phyloP scores from a whole-genome alignment of 2,113 vertebrate species.

The Gadus macrocephalus region DNA sequence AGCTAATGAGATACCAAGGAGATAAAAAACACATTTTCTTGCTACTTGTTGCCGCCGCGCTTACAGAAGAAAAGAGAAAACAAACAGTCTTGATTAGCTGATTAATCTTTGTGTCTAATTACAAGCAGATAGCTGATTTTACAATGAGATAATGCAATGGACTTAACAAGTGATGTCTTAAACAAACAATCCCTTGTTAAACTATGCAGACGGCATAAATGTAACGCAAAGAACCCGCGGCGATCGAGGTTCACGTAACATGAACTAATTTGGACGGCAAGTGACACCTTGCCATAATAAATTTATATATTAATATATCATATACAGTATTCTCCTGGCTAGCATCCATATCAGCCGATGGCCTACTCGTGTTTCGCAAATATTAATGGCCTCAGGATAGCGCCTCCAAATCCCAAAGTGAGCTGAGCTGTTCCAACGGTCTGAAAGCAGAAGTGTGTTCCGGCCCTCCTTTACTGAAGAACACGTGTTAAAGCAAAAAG shows the following conservation, averaged over 20 bases:
- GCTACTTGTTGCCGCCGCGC: constrained; percentile 53
- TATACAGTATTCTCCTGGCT: constrained; percentile 12
- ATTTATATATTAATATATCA: constrained; percentile 32
- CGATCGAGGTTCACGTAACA: constrained; percentile 29
- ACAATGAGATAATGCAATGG: constrained; percentile 40
- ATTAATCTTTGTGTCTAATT: constrained; percentile 48
- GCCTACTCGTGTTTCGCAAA: constrained; percentile 19
- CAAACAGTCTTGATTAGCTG: constrained; percentile 32
- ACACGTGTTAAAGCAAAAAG: constrained; percentile 37
- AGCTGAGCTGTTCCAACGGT: constrained; percentile 18
- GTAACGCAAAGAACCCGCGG: constrained; percentile 47
- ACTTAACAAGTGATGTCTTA: constrained; percentile 33
- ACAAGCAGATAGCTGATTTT: constrained; percentile 37
- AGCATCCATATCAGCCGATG: constrained; percentile 10
- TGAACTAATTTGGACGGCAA: constrained; percentile 36
- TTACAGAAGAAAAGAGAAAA: constrained; percentile 1
- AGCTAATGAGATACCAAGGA: constrained; percentile 67
- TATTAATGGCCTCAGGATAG: constrained; percentile 32
- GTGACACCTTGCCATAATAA: constrained; percentile 42
- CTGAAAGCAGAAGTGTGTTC: constrained; percentile 9
- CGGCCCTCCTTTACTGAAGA: constrained; percentile 3
- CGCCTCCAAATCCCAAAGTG: constrained; percentile 39
- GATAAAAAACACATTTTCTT: constrained; percentile 39
- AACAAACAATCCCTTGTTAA: constrained; percentile 43
- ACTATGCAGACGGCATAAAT: constrained; percentile 41